Percentiles rank a stretch among this genome's conserved stretches.
Evolutionary conservation across 2,113 vertebrate genomes (phyloP).

Genomic region (Coptodon rendalli): DNA sequence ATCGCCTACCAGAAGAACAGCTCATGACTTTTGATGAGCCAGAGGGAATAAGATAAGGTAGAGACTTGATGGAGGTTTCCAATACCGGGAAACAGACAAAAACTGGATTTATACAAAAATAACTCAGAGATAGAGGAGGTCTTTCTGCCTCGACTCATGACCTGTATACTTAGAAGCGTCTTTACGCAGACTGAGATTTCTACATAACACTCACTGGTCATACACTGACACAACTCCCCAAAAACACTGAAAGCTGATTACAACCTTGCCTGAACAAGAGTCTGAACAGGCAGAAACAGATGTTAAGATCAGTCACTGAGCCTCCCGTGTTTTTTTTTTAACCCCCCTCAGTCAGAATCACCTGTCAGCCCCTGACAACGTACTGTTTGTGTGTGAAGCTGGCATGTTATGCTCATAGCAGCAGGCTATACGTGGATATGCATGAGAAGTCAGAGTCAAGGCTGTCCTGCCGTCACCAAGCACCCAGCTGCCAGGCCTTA

Average conservation of each 20-base stretch:
- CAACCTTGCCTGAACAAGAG: conserved; percentile 6
- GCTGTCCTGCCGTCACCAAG: conserved; percentile 27
- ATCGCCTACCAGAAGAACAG: background rate
- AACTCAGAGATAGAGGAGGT: background rate
- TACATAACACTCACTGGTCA: background rate
- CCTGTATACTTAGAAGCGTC: background rate
- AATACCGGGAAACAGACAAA: background rate
- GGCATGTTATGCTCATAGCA: conserved; percentile 21
- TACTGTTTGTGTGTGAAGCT: conserved; percentile 29
- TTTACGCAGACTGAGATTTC: background rate
- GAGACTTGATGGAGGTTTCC: background rate
- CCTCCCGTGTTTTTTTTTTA: background rate
- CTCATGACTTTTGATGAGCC: conserved; percentile 16
- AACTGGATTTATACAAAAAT: conserved; percentile 1
- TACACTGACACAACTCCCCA: background rate
- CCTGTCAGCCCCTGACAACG: conserved; percentile 64
- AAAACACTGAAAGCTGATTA: conserved; percentile 8
- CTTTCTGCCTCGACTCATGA: background rate
- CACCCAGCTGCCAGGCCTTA: conserved; percentile 52
- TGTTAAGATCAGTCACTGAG: conserved; percentile 52
- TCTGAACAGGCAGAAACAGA: conserved; percentile 38
- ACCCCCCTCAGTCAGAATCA: conserved; percentile 33
- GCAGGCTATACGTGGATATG: conserved; percentile 6
- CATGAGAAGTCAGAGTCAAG: conserved; percentile 41
- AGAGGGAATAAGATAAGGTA: background rate